A percentile compares a stretch with the other conserved stretches of the same genome.
These are phyloP conservation scores for Dryocosmus kuriphilus DNA, from an alignment of 2,888 invertebrate genomes.

Conservation along the genomic window DNA sequence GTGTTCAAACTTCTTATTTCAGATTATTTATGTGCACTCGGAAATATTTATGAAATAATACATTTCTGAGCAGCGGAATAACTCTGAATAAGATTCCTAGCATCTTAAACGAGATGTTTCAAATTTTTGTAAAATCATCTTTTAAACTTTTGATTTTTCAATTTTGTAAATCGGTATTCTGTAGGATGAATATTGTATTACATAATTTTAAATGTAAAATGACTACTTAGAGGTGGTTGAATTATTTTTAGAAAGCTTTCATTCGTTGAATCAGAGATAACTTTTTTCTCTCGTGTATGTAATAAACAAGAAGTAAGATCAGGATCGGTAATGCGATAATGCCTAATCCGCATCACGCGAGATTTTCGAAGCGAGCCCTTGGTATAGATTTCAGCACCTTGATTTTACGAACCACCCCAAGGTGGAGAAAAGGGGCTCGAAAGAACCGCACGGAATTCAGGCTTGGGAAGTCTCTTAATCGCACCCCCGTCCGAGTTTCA, in stretches of 20 bases:
- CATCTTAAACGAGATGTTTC: no score
- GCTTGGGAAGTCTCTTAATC: slow-evolving; percentile 67
- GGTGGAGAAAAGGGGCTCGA: neutral
- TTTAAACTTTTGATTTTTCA: no score
- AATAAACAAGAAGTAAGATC: slow-evolving; percentile 14
- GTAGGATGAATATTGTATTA: no score
- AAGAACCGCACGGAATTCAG: slow-evolving; percentile 47
- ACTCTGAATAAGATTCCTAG: neutral
- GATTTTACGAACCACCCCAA: slow-evolving; percentile 25
- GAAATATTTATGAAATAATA: slow-evolving; percentile 15
- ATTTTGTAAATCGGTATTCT: no score
- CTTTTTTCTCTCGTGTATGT: neutral
- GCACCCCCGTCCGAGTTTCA: slow-evolving; percentile 68
- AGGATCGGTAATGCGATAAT: slow-evolving; percentile 12
- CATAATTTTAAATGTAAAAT: neutral
- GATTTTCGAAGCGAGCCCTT: slow-evolving; percentile 2
- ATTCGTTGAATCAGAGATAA: neutral
- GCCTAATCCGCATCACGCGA: slow-evolving; percentile 19
- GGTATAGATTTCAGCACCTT: slow-evolving; percentile 17
- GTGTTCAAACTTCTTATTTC: slow-evolving; percentile 31
- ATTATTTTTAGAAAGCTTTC: neutral
- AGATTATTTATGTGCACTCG: neutral
- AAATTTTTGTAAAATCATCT: no score
- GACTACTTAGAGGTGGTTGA: neutral
- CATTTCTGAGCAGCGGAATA: neutral